Conservation (phyloP, 2,888 invertebrate genomes). For the Conistra vaccinii region DNA sequence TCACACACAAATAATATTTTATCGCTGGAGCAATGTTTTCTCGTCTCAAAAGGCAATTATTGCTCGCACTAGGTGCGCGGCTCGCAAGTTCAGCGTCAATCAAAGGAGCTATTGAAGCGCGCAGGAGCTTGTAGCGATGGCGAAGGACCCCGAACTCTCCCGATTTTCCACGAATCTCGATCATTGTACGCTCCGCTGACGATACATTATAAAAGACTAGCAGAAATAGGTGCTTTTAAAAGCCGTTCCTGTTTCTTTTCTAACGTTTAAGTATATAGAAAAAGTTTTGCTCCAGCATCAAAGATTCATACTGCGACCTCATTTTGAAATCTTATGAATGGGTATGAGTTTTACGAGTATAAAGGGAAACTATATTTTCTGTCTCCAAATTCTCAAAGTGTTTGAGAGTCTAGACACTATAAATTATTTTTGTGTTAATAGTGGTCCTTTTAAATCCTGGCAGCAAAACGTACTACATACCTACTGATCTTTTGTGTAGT, state of each 20-base stretch:
- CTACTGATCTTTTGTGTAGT: neutral
- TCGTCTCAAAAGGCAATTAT: conserved; percentile 79
- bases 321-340: conserved; percentile 5
- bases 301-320: neutral
- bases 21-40: conserved; percentile 80
- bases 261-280: neutral
- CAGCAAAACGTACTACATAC: neutral
- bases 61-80: conserved; percentile 58
- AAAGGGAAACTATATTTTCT: neutral
- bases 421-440: conserved; percentile 8
- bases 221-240: conserved; percentile 6
- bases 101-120: conserved; percentile 65
- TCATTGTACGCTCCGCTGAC: conserved; percentile 31
- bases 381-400: neutral
- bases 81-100: conserved; percentile 65
- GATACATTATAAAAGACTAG: conserved; percentile 25
- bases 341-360: neutral
- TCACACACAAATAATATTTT: conserved; percentile 88
- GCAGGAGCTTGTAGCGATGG: conserved; percentile 24
- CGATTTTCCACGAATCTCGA: conserved; percentile 11
- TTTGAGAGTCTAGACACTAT: conserved; percentile 28
- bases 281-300: conserved; percentile 7
- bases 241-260: neutral
- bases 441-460: neutral
- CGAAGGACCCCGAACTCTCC: conserved; percentile 6